Evolutionary conservation across 2,113 vertebrate genomes (phyloP).

Genomic region (Uropsilus gracilis): DNA sequence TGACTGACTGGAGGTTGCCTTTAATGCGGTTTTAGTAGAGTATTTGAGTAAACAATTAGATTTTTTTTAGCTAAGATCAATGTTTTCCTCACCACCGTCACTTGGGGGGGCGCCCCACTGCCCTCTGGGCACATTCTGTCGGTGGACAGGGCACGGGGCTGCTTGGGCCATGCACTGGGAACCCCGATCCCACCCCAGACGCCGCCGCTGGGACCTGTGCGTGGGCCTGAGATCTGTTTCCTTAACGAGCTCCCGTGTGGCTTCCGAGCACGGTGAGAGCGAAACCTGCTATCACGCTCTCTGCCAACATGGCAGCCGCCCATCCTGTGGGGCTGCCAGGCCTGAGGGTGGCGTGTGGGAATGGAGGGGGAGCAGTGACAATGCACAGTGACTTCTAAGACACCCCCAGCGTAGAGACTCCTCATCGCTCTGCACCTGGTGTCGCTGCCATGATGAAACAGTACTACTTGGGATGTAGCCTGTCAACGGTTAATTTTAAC

Average conservation of each 20-base stretch:
- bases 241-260: background rate
- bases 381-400: background rate
- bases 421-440: background rate
- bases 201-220: background rate
- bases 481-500: background rate
- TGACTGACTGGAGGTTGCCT: background rate
- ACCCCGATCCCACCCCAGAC: too few relatives aligned
- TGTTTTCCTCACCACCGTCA: background rate
- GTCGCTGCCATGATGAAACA: background rate
- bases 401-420: background rate
- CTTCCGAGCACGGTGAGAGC: background rate
- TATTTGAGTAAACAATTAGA: too few relatives aligned
- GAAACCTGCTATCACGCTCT: rapidly evolving
- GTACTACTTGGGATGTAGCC: background rate
- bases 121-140: background rate
- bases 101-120: background rate
- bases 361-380: background rate
- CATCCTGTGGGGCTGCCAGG: too few relatives aligned
- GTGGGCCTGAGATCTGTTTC: background rate
- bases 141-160: rapidly evolving
- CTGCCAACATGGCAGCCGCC: too few relatives aligned
- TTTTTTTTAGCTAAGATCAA: background rate
- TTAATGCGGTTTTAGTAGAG: slow-evolving; percentile 9
- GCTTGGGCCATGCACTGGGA: too few relatives aligned
- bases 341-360: too few relatives aligned